A percentile compares a stretch with the other conserved stretches of the same genome.
Conservation (phyloP, 2,888 invertebrate species). For the Chelonus formosanus region DNA sequence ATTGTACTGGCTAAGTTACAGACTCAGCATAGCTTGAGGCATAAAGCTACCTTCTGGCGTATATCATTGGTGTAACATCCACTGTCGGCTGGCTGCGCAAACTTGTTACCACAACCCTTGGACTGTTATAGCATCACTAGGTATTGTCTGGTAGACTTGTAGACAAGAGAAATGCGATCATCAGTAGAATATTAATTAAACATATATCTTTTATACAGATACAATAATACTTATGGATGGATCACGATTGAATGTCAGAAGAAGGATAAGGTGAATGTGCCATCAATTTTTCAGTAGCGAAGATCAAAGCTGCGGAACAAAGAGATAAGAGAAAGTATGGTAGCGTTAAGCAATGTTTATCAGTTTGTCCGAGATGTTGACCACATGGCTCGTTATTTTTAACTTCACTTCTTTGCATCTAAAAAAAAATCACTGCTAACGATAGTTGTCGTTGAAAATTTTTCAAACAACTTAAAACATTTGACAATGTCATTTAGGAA, state of each 20-base stretch:
- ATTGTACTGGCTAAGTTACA: conserved; percentile 57
- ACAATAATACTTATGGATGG: background rate
- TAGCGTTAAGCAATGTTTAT: conserved; percentile 53
- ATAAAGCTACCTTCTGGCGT: conserved; percentile 53
- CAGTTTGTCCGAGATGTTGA: conserved; percentile 54
- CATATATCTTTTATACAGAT: background rate
- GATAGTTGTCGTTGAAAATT: no score
- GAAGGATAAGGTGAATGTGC: conserved; percentile 12
- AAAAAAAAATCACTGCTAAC: no score
- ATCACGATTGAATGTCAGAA: conserved; percentile 6
- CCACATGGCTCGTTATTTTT: conserved; percentile 62
- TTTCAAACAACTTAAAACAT: conserved; percentile 32
- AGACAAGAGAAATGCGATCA: conserved; percentile 45
- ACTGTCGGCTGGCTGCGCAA: conserved; percentile 43
- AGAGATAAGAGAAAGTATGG: conserved; percentile 46
- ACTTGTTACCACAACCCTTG: conserved; percentile 49
- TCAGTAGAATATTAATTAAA: conserved; percentile 35
- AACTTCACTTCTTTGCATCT: background rate
- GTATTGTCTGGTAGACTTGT: conserved; percentile 27
- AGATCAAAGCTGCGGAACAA: conserved; percentile 53
- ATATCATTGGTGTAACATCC: conserved; percentile 54
- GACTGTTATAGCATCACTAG: conserved; percentile 29
- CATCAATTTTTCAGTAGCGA: conserved; percentile 26
- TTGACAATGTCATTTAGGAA: conserved; percentile 61
- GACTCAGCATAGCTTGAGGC: conserved; percentile 56